Evolutionary conservation across 1,140 invertebrate species (phyloP).

Genomic region (Thaumetopoea pityocampa): DNA sequence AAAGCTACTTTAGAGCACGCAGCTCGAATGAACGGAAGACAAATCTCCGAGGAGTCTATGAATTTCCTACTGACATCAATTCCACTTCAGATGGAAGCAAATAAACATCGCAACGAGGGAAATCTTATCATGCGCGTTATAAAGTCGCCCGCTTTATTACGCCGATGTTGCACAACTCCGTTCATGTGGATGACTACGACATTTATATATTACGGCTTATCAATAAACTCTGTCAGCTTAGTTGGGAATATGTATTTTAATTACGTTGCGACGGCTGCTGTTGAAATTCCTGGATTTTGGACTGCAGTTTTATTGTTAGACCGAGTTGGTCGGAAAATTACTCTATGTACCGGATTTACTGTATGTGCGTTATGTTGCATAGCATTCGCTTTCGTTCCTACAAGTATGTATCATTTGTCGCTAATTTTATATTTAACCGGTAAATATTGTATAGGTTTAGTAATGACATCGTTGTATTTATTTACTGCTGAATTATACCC

Average conservation of each 20-base stretch:
- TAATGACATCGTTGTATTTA: slow-evolving; percentile 82
- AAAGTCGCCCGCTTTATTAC: slow-evolving; percentile 78
- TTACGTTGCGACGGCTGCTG: slow-evolving; percentile 80
- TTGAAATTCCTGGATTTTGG: slow-evolving; percentile 85
- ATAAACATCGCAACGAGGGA: slow-evolving; percentile 20
- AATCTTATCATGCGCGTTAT: slow-evolving; percentile 68
- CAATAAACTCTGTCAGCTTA: slow-evolving; percentile 86
- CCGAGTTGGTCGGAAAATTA: slow-evolving; percentile 77
- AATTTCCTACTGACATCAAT: slow-evolving; percentile 57
- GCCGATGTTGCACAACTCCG: slow-evolving; percentile 81
- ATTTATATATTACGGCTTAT: slow-evolving; percentile 89
- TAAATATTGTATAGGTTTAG: slow-evolving; percentile 53
- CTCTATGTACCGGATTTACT: slow-evolving; percentile 51
- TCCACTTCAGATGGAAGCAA: slow-evolving; percentile 28
- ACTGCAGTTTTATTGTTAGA: slow-evolving; percentile 79
- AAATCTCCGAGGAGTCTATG: slow-evolving; percentile 75
- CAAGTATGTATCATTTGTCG: slow-evolving; percentile 35
- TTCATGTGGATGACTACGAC: slow-evolving; percentile 84
- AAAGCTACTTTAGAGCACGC: slow-evolving; percentile 77
- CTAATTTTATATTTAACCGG: slow-evolving; percentile 52
- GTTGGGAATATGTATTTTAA: slow-evolving; percentile 82
- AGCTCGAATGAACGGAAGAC: slow-evolving; percentile 80
- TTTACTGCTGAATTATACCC: slow-evolving; percentile 85
- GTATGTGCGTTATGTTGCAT: slow-evolving; percentile 51
- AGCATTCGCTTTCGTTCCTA: slow-evolving; percentile 52